Evolutionary conservation across 2,888 invertebrate species (phyloP).

Genomic region (Salticus scenicus): DNA sequence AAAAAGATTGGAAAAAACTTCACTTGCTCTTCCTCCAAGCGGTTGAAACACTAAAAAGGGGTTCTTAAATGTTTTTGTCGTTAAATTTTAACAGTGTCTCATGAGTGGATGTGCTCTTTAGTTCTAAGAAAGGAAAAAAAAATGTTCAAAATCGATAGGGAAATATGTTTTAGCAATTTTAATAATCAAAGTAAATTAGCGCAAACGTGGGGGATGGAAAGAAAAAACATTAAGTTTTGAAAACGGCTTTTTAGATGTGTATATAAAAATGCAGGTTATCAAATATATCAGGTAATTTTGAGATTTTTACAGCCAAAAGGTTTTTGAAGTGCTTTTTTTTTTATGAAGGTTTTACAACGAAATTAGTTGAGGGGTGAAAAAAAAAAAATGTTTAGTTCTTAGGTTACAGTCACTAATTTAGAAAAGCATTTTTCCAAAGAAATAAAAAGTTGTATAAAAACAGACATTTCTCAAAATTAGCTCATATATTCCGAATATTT

Average conservation of each 20-base stretch:
- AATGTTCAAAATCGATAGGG: conserved; percentile 17
- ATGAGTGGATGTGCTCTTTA: conserved; percentile 18
- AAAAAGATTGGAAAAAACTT: conserved; percentile 6
- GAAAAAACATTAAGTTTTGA: not conserved
- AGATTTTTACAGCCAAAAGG: too few relatives aligned
- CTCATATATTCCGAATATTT: too few relatives aligned
- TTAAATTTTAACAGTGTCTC: conserved; percentile 17
- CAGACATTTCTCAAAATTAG: too few relatives aligned
- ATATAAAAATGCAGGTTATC: too few relatives aligned
- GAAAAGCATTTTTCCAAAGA: too few relatives aligned
- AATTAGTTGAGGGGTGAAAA: too few relatives aligned
- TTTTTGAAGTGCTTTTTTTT: too few relatives aligned
- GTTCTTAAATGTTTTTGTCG: conserved; percentile 20
- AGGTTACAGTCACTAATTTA: too few relatives aligned
- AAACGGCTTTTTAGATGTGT: not conserved
- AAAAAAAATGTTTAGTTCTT: too few relatives aligned
- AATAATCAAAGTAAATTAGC: conserved; percentile 14
- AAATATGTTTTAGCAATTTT: conserved; percentile 16
- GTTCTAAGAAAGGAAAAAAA: conserved; percentile 18
- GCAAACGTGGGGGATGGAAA: not conserved
- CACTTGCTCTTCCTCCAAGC: conserved; percentile 31
- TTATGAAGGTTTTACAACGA: too few relatives aligned
- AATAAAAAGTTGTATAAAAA: too few relatives aligned
- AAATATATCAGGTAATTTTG: too few relatives aligned
- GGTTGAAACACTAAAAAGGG: conserved; percentile 22